Base-by-base conservation (phyloP, 2,888 invertebrate genomes). In the Timema cristinae region DNA sequence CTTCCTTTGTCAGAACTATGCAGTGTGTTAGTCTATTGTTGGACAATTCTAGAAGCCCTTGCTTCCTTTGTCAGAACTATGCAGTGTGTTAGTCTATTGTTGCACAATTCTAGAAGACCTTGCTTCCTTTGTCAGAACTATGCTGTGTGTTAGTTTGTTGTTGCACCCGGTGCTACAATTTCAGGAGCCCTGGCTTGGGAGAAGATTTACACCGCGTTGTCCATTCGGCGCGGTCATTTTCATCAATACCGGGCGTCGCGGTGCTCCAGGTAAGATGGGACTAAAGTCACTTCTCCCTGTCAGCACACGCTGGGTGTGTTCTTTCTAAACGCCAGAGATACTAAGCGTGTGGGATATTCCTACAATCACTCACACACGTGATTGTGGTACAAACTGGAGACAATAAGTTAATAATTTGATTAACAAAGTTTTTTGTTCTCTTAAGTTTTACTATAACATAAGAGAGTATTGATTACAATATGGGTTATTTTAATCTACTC, bases 131-230 rank as follows among this genome's bases (percentile, higher is more conserved):
- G 32, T 32, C 32, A 32, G 32, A 32, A 32, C 32, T 15, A 15
- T 8, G 54, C 13, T 0, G 54, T 8, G 13, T 0, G 54, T 54
- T 54, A 54, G 54, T n/a, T 8, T 6, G 10, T 59, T 59, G 59
- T 13, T 59, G 59, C 5, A 59, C 59, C 32, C n/a, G 15, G n/a
- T 9, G 32, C 59, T 9, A 32, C 32, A 32, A 32, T 32, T 32
- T 32, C 13, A 9, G 15, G 13, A n/a, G 59, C 69, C 48, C 52
- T 56, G 49, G 16, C 32, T 61, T 61, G 49, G 6, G 15, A n/a
- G 11, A 56, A 72, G 72, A 72, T 72, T 72, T 72, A 72, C 70
- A 56, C 67, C 61, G 54, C 50, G 66, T 50, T 67, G 72, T 70
- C 72, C 72, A 70, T 70, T 72, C 52, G 54, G 48, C 48, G 9